Base-by-base conservation (phyloP, 2,797 vertebrate genomes). In the Manis pentadactyla region DNA sequence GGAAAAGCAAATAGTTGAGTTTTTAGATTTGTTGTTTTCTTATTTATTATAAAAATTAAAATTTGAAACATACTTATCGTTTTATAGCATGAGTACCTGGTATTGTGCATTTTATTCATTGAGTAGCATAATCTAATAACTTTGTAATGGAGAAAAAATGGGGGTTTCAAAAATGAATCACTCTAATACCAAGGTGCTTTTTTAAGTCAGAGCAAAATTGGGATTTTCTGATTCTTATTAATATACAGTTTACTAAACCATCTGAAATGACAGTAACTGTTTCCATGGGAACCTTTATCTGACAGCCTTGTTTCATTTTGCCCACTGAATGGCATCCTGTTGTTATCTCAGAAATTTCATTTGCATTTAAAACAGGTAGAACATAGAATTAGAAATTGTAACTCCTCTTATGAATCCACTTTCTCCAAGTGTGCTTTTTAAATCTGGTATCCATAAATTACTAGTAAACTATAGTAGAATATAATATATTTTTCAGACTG, bases 141-240 rank as follows among this genome's bases (percentile, higher is more conserved):
- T 93, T 66, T 89, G 21, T 84, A 12, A 27, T 46, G 61, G 73
- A 77, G 49, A 78, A 88, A 84, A 89, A 77, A 39, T 6, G 3
- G 11, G n/a, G 27, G 17, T 88, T 92, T 13, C 0, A 75, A 63
- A 64, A 92, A 79, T 78, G 64, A 93, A 82, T 90, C 73, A 69
- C n/a, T 75, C 7, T 69, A 55, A 68, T 31, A 82, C 31, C 64
- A 82, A 88, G 21, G 59, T 94, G 18, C 59, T 93, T 37, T 97
- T 96, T 95, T 39, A 85, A 82, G 68, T 77, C 63, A 90, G 37
- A 82, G 64, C 69, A 92, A 92, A 93, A 74, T 8, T 69, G 9
- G 55, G 23, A 59, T 91, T 92, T 95, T 97, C 29, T 91, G 68
- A 97, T 12, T 84, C 15, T 7, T 51, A n/a, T 94, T 87, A 93